These are phyloP conservation scores for Dorcus parallelipipedus DNA, from an alignment of 2,888 invertebrate species.

Conservation along the genomic window DNA sequence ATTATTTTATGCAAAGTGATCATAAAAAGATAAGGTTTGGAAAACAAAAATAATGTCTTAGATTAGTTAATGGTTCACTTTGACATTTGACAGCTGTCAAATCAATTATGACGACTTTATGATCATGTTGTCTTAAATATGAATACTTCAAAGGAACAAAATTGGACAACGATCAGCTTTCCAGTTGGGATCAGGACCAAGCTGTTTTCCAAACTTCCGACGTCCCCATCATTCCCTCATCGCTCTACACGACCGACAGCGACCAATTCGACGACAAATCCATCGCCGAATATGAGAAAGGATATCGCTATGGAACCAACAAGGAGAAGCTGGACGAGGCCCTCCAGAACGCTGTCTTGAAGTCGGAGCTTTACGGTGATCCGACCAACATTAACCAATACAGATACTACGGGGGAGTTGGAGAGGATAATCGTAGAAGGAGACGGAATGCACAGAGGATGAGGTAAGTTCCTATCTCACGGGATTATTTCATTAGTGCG, in stretches of 20 bases:
- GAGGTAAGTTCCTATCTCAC: conserved; percentile 26
- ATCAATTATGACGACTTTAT: no score
- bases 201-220: conserved; percentile 16
- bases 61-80: no score
- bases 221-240: conserved; percentile 34
- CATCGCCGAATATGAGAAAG: conserved; percentile 45
- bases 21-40: no score
- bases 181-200: conserved; percentile 13
- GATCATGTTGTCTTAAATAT: not conserved
- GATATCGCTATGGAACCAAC: conserved; percentile 43
- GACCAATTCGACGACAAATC: conserved; percentile 41
- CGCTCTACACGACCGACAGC: conserved; percentile 37
- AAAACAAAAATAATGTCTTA: no score
- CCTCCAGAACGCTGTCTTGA: conserved; percentile 60
- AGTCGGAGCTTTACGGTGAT: conserved; percentile 60
- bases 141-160: not conserved
- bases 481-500: not conserved
- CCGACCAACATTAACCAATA: conserved; percentile 54
- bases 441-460: conserved; percentile 36
- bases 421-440: conserved; percentile 37
- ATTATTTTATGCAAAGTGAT: no score
- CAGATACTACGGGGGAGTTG: conserved; percentile 40
- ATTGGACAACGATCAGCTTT: conserved; percentile 8
- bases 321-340: conserved; percentile 46
- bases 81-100: no score